Evolutionary conservation across 2,113 vertebrate species (phyloP).

Genomic region (Chunga burmeisteri): DNA sequence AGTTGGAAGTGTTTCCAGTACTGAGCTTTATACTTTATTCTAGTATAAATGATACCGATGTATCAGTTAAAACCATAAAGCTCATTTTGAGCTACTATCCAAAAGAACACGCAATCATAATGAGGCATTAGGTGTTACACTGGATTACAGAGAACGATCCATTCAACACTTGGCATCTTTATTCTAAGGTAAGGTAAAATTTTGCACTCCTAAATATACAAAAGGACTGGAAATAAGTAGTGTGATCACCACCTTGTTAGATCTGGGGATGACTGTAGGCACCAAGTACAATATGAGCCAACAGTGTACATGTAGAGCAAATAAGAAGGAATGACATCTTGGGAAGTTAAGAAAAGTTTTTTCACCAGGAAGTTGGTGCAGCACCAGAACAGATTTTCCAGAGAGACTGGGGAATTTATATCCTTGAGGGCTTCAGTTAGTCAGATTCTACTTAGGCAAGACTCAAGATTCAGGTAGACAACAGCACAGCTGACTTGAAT

Average conservation of each 20-base stretch:
- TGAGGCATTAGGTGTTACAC: not conserved
- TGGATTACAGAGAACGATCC: not conserved
- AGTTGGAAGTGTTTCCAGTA: not conserved
- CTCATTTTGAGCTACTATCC: not conserved
- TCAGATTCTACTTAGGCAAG: not conserved
- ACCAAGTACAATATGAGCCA: not conserved
- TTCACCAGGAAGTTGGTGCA: not conserved
- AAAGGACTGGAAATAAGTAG: not conserved
- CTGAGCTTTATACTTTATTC: not conserved
- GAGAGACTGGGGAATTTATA: not conserved
- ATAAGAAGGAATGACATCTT: not conserved
- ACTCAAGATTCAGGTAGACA: not conserved
- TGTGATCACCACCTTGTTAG: not conserved
- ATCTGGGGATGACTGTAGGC: rapidly evolving
- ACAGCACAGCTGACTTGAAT: not conserved
- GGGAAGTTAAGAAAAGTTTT: not conserved
- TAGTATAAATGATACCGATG: not conserved
- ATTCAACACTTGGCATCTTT: not conserved
- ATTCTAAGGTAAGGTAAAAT: not conserved
- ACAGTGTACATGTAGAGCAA: not conserved
- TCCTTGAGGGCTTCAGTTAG: not conserved
- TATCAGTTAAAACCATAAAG: not conserved
- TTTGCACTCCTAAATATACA: not conserved
- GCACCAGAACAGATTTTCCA: not conserved
- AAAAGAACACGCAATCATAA: not conserved